Base-by-base conservation (phyloP, 2,113 vertebrate genomes). In the Eulacestoma nigropectus region DNA sequence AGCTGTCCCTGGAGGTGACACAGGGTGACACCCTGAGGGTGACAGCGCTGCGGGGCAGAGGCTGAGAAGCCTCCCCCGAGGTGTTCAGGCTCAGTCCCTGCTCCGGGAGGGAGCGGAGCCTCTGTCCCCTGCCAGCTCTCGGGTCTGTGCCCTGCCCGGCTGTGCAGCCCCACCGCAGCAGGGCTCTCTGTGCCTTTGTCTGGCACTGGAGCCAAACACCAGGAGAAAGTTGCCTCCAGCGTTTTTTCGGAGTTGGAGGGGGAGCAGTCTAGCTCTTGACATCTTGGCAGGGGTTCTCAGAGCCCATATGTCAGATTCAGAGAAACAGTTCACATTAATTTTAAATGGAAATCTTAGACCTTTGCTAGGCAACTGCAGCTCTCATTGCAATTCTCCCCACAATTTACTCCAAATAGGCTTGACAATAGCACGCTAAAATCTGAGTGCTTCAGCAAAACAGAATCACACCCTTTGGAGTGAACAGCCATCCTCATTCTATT, bases 321-420 rank as follows among this genome's bases (percentile, higher is more conserved):
- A 60, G 93, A 73, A 94, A 88, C 92, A 90, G 93, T 93, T 96
- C 85, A 94, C 92, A 93, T 96, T 96, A 81, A 94, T 97, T 97
- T 97, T 93, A 96, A 94, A 97, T 95, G 95, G 93, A 95, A 96
- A 97, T 96, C 93, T 63, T 68, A 95, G 95, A 95, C 96, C 93
- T 96, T 96, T 95, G 96, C 95, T 96, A 96, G 93, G 96, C 95
- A 96, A 94, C 95, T 95, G 5, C 87, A 52, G 86, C 76, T 94
- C 92, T 96, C 93, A 92, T 95, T 96, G 95, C 93, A 41, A 92
- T 96, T 96, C 95, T 94, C 44, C 82, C 93, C 95, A 86, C 92
- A 93, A 53, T 94, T 95, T 86, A 41, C 85, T 95, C 88, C 90
- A 90, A 96, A 94, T 35, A 90, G 72, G 72, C 85, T 75, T 68